These are phyloP conservation scores for Drosophila lutescens DNA, from an alignment of 2,888 invertebrate species.

Conservation along the genomic window DNA sequence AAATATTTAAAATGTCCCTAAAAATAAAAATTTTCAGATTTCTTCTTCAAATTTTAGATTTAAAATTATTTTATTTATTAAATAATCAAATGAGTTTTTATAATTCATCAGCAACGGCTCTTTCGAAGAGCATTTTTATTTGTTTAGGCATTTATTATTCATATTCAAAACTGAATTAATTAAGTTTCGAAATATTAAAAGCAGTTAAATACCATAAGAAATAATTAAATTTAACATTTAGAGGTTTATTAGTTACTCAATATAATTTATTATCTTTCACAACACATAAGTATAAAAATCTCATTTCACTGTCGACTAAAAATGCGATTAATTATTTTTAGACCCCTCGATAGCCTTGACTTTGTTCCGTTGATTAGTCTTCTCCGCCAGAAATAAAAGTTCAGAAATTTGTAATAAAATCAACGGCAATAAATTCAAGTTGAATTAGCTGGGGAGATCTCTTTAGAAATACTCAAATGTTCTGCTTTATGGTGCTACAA, in stretches of 20 bases:
- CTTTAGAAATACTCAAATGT: constrained; percentile 26
- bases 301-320: neutral
- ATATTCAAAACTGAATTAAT: neutral
- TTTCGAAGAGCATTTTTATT: no score
- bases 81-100: neutral
- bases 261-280: constrained; percentile 9
- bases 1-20: no score
- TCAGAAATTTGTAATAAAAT: constrained; percentile 6
- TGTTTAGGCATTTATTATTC: neutral
- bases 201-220: no score
- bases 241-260: neutral
- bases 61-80: no score
- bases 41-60: no score
- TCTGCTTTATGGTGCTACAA: constrained; percentile 12
- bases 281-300: neutral
- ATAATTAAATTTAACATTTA: neutral
- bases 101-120: neutral
- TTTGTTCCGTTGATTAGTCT: constrained; percentile 19
- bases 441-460: constrained; percentile 8
- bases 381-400: constrained; percentile 6
- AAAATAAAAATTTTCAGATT: no score
- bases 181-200: neutral
- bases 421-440: constrained; percentile 8
- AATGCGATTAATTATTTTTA: constrained; percentile 16
- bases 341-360: constrained; percentile 25